phyloP scores from a whole-genome alignment of 2,888 invertebrate species.

The Cabera pusaria region DNA sequence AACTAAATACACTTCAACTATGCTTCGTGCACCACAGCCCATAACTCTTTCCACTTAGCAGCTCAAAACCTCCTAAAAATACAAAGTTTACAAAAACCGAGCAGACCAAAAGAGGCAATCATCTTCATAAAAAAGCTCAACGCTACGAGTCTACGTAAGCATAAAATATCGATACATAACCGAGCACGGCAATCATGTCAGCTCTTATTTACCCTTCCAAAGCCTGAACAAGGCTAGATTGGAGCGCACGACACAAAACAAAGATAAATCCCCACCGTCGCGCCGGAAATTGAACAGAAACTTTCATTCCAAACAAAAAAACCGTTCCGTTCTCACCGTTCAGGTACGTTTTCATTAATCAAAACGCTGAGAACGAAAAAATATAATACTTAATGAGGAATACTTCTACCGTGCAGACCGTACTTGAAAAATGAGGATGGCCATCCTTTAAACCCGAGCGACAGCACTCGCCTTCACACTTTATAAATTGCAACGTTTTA shows the following conservation, averaged over 20 bases:
- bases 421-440: constrained; percentile 35
- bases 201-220: constrained; percentile 6
- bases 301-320: constrained; percentile 29
- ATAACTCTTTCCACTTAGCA: too few species aligned
- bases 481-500: constrained; percentile 42
- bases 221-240: constrained; percentile 10
- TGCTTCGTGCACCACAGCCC: too few species aligned
- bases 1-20: too few species aligned
- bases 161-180: constrained; percentile 3
- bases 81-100: too few species aligned
- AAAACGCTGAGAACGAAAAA: constrained; percentile 39
- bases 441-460: constrained; percentile 36
- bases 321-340: constrained; percentile 29
- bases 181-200: constrained; percentile 7
- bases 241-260: constrained; percentile 23
- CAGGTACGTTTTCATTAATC: constrained; percentile 46
- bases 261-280: constrained; percentile 20
- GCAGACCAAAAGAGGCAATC: too few species aligned
- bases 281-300: constrained; percentile 33
- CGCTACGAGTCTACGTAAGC: too few species aligned
- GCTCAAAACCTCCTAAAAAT: too few species aligned
- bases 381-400: constrained; percentile 23
- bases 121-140: too few species aligned
- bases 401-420: constrained; percentile 15
- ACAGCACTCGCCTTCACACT: constrained; percentile 39